Evolutionary conservation across 37 sponge, comb jelly and placozoan species (phyloP).

Genomic region (Beroe ovata): DNA sequence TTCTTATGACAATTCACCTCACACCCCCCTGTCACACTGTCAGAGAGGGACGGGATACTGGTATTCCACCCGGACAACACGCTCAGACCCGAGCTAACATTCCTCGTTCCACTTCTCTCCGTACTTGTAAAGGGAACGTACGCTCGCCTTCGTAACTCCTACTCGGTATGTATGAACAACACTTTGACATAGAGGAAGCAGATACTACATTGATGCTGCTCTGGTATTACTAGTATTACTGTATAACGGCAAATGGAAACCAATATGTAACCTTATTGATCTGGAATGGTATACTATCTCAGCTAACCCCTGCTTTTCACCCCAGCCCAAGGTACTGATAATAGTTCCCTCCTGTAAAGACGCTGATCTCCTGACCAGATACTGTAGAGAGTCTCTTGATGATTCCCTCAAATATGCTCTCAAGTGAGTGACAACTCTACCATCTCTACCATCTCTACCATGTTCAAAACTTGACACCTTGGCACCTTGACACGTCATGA

Average conservation of each 20-base stretch:
- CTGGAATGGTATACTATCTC: too few species aligned
- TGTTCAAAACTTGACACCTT: neutral
- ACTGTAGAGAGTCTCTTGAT: neutral
- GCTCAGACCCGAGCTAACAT: neutral
- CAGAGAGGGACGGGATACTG: slow-evolving; percentile 37
- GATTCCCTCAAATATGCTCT: slow-evolving; percentile 2
- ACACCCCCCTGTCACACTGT: too few species aligned
- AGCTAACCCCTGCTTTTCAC: too few species aligned
- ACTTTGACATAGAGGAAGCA: too few species aligned
- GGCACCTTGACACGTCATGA: neutral
- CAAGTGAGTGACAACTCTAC: neutral
- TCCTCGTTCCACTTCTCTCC: slow-evolving; percentile 28
- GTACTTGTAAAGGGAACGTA: slow-evolving; percentile 5
- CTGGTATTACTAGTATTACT: too few species aligned
- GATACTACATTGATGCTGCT: too few species aligned
- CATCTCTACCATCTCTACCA: neutral
- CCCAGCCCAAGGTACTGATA: slow-evolving; percentile 39
- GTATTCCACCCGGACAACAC: slow-evolving; percentile 53
- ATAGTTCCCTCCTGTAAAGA: slow-evolving; percentile 50
- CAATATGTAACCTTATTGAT: too few species aligned
- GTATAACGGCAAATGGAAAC: too few species aligned
- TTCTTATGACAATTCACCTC: too few species aligned
- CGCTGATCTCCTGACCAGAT: neutral
- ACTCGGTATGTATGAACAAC: slow-evolving; percentile 32
- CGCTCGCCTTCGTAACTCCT: neutral